phyloP scores from a whole-genome alignment of 2,797 vertebrate genomes.

The Syngnathus acus region DNA sequence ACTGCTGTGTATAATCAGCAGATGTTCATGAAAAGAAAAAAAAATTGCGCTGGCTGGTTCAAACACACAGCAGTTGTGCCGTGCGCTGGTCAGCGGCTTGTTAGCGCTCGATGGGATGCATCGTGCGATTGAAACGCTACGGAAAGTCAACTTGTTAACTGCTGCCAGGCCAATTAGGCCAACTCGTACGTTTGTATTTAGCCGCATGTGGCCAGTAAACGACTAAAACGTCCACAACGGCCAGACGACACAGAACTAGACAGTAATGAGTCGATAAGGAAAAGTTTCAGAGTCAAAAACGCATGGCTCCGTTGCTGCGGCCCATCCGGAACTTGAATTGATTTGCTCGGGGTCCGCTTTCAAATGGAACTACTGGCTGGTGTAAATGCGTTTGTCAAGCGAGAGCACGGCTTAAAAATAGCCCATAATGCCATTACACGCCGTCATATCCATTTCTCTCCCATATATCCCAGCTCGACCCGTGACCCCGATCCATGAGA shows the following conservation, averaged over 20 bases:
- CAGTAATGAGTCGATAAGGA: not conserved
- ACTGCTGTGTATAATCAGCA: not conserved
- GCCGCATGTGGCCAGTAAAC: not conserved
- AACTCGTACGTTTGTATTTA: not conserved
- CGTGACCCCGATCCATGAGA: slow-evolving; percentile 51
- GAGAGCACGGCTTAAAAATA: slow-evolving; percentile 24
- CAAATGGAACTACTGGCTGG: not conserved
- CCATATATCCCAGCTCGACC: slow-evolving; percentile 44
- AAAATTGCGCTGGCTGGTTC: not conserved
- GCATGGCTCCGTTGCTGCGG: not conserved
- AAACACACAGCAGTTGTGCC: not conserved
- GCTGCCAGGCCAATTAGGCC: not conserved
- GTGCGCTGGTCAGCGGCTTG: not conserved
- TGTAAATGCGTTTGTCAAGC: slow-evolving; percentile 10
- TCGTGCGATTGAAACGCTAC: not conserved
- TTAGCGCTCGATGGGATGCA: not conserved
- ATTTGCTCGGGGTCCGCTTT: not conserved
- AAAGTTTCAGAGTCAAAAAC: no score
- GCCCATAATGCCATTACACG: slow-evolving; percentile 32
- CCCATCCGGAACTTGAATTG: not conserved
- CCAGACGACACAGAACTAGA: not conserved
- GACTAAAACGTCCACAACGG: not conserved
- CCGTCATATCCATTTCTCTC: slow-evolving; percentile 48
- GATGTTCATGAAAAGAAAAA: not conserved
- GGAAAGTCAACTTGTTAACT: not conserved